Conservation (phyloP, 2,888 invertebrate genomes). For the Melanotus villosus region DNA sequence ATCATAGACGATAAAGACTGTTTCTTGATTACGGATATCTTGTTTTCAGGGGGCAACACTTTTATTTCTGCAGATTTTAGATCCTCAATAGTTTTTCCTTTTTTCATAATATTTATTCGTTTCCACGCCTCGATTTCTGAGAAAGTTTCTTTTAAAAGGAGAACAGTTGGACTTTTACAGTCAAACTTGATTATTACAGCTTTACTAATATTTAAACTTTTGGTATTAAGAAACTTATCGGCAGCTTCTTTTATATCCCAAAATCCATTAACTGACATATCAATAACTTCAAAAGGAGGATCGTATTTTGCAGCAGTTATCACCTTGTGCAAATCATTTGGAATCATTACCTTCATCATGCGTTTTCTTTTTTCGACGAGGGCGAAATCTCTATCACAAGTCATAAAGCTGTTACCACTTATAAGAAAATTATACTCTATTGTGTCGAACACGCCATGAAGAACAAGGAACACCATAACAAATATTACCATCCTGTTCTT, state of each 20-base stretch:
- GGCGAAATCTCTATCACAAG: not conserved
- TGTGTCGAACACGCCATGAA: not conserved
- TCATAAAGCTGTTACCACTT: not conserved
- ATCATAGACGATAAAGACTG: no score
- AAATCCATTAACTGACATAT: not conserved
- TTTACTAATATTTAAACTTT: not conserved
- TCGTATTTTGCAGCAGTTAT: not conserved
- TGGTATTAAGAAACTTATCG: not conserved
- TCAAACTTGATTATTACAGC: no score
- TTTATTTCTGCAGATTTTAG: no score
- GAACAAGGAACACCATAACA: not conserved
- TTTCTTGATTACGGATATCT: no score
- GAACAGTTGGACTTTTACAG: no score
- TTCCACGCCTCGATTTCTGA: no score
- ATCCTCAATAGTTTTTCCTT: no score
- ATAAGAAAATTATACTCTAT: not conserved
- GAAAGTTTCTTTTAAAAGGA: no score
- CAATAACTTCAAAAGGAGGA: not conserved
- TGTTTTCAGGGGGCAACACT: no score
- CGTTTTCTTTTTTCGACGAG: not conserved
- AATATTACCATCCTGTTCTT: slow-evolving; percentile 43
- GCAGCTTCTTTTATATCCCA: not conserved
- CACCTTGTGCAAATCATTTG: not conserved
- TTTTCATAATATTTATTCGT: no score
- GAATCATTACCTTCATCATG: not conserved